These are phyloP conservation scores for Drosophila testacea DNA, from an alignment of 2,888 invertebrate species.

Conservation along the genomic window DNA sequence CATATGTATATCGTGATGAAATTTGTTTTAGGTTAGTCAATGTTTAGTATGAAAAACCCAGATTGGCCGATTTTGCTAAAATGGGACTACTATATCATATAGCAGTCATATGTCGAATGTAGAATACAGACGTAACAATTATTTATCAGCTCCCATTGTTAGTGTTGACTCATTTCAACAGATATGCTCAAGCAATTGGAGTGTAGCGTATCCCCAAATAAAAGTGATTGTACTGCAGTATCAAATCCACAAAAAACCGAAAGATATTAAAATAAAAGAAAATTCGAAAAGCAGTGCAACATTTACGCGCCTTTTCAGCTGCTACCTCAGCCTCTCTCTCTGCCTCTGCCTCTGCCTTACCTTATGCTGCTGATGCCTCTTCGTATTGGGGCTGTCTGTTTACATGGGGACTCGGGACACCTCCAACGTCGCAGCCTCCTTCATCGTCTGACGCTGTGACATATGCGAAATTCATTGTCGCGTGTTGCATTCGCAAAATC, in stretches of 20 bases:
- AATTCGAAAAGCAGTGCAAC: slow-evolving; percentile 44
- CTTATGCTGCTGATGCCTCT: slow-evolving; percentile 7
- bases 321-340: slow-evolving; percentile 36
- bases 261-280: slow-evolving; percentile 18
- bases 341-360: background rate
- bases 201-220: slow-evolving; percentile 69
- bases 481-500: slow-evolving; percentile 60
- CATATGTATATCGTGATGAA: too few species aligned
- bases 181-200: slow-evolving; percentile 10
- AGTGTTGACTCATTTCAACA: background rate
- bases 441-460: slow-evolving; percentile 61
- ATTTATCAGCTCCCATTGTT: too few species aligned
- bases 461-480: slow-evolving; percentile 83
- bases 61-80: too few species aligned
- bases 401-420: slow-evolving; percentile 53
- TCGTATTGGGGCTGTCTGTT: slow-evolving; percentile 50
- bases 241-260: slow-evolving; percentile 53
- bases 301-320: slow-evolving; percentile 70
- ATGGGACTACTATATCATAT: too few species aligned
- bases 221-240: slow-evolving; percentile 69
- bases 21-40: background rate
- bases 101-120: too few species aligned
- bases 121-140: too few species aligned
- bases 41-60: background rate
- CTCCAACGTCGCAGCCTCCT: slow-evolving; percentile 26